Evolutionary conservation across 1,140 invertebrate genomes (phyloP), one percentile per base, ranked within the genome.

Genomic region (Drosophila ficusphila): DNA sequence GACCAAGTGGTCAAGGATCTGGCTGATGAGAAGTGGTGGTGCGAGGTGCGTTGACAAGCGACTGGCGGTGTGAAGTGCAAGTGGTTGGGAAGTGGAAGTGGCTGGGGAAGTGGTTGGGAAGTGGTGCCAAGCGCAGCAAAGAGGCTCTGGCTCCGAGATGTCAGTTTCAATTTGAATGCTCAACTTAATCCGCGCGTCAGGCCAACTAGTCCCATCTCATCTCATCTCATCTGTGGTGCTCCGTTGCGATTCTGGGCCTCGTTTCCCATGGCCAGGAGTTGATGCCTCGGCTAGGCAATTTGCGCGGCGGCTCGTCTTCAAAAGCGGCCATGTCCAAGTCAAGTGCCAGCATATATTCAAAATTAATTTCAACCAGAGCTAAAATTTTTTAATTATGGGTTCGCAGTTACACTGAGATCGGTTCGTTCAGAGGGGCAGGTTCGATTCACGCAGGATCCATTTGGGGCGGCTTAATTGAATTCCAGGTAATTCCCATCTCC

Each of bases 111-210:
- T 51, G 48, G 36, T 7, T 49, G 61, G 54, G 57, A 23, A 42
- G 67, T 70, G 57, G 27, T n/a, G n/a, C n/a, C n/a, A 61, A 51
- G 52, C 23, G 18, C 41, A 18, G 69, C 61, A 23, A 19, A 39
- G 34, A 41, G 48, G 70, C 61, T 34, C 39, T 31, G 69, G 69
- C 47, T n/a, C n/a, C 49, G 64, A 49, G 57, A 75, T 81, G 81
- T 88, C 82, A 88, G 78, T 81, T 88, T 88, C 82, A 88, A 88
- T 88, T 88, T 88, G 82, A 88, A 88, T 88, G 83, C 82, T 88
- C 82, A 88, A 82, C 82, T 88, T 88, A 88, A 88, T 88, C 82
- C 82, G 60, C 74, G 78, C 78, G 81, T 82, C 82, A 86, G 60
- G 39, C 54, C 56, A 64, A 64, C 54, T 57, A 19, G 23, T 42